These are phyloP conservation scores for Invenusta paracnida DNA, from an alignment of 2,888 invertebrate genomes.

Conservation along the genomic window DNA sequence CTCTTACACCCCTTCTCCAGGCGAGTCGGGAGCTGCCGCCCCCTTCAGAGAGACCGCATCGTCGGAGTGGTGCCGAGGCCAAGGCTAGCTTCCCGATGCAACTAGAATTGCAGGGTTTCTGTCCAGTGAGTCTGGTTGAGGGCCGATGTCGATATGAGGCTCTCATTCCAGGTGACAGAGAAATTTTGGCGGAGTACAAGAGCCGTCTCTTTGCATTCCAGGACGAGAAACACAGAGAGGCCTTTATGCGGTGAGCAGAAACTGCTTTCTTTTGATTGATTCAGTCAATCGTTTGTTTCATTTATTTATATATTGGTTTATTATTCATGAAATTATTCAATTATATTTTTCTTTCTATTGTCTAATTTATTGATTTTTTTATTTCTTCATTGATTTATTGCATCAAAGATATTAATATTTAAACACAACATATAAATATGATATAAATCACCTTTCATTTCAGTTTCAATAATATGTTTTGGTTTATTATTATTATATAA, in stretches of 20 bases:
- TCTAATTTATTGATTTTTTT: too few relatives aligned
- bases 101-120: slow-evolving; percentile 57
- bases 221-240: slow-evolving; percentile 55
- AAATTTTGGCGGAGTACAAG: slow-evolving; percentile 56
- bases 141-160: slow-evolving; percentile 56
- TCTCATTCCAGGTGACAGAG: slow-evolving; percentile 55
- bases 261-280: neutral
- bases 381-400: too few relatives aligned
- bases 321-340: too few relatives aligned
- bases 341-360: too few relatives aligned
- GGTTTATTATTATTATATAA: too few relatives aligned
- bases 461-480: neutral
- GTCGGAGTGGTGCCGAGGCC: slow-evolving; percentile 51
- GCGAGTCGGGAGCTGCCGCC: slow-evolving; percentile 55
- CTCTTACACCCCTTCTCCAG: too few relatives aligned
- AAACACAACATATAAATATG: too few relatives aligned
- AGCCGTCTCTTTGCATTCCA: slow-evolving; percentile 55
- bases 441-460: neutral
- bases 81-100: slow-evolving; percentile 50
- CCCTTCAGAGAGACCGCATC: slow-evolving; percentile 52
- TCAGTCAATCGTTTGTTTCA: too few relatives aligned
- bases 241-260: slow-evolving; percentile 57
- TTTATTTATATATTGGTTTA: too few relatives aligned
- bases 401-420: too few relatives aligned
- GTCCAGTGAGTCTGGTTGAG: slow-evolving; percentile 59